Conservation (phyloP, 2,888 invertebrate species). For the Sinodicranocentrus sp. region DNA sequence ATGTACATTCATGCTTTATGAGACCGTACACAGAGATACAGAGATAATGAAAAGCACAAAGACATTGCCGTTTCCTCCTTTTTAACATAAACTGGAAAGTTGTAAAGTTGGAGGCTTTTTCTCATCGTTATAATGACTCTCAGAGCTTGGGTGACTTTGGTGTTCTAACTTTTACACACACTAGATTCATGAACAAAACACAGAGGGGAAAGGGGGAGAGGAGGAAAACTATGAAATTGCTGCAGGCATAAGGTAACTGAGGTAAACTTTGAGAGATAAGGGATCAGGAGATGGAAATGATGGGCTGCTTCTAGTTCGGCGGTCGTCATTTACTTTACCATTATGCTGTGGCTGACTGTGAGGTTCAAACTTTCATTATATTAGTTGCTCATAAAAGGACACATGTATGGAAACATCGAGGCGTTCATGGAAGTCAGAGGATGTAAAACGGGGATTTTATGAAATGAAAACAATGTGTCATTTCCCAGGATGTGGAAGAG, state of each 20-base stretch:
- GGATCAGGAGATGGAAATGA: not conserved
- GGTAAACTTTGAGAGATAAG: constrained; percentile 18
- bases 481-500: not conserved
- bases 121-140: not conserved
- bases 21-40: not conserved
- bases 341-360: not conserved
- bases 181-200: not conserved
- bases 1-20: not conserved
- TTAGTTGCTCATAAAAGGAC: too few relatives aligned
- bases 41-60: constrained; percentile 27
- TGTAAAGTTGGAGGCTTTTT: constrained; percentile 35
- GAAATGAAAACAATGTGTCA: constrained; percentile 22
- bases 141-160: not conserved
- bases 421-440: not conserved
- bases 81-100: constrained; percentile 25
- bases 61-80: constrained; percentile 44
- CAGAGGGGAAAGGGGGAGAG: not conserved
- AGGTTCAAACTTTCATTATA: too few relatives aligned
- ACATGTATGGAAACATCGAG: not conserved
- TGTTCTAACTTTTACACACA: not conserved
- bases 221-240: constrained; percentile 48
- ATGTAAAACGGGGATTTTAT: not conserved
- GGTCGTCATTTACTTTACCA: not conserved
- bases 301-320: too few relatives aligned
- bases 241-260: constrained; percentile 21